Evolutionary conservation across 2,113 vertebrate species (phyloP).

Genomic region (Muntiacus reevesi): DNA sequence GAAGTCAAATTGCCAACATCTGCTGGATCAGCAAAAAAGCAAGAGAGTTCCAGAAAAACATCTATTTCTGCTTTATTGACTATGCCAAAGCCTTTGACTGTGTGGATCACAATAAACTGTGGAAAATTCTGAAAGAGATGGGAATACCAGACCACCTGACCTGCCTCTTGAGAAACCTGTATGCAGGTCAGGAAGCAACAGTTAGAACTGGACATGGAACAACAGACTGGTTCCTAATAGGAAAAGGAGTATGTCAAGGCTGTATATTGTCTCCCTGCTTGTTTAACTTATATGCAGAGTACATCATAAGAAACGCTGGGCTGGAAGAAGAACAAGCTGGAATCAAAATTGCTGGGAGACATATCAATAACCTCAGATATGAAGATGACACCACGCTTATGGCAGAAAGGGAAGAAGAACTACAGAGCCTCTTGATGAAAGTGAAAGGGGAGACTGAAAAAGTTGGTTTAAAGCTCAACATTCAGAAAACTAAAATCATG

Average conservation of each 20-base stretch:
- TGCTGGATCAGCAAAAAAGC: neutral
- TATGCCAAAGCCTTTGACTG: neutral
- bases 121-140: neutral
- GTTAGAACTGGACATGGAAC: neutral
- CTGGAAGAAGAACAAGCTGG: neutral
- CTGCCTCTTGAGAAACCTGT: neutral
- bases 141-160: neutral
- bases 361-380: neutral
- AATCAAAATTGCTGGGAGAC: neutral
- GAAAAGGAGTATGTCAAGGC: neutral
- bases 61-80: neutral
- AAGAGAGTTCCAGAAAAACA: neutral
- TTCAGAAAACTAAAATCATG: neutral
- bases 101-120: neutral
- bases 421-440: neutral
- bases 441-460: neutral
- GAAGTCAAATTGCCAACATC: neutral
- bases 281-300: neutral
- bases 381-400: neutral
- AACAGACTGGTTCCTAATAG: neutral
- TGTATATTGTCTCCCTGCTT: neutral
- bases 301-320: neutral
- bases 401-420: neutral
- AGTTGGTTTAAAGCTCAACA: neutral
- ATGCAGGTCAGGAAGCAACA: neutral